Percentiles rank a stretch among this genome's conserved stretches.
These are phyloP conservation scores for Capricornis sumatraensis DNA, from an alignment of 2,113 vertebrate genomes.

Conservation along the genomic window DNA sequence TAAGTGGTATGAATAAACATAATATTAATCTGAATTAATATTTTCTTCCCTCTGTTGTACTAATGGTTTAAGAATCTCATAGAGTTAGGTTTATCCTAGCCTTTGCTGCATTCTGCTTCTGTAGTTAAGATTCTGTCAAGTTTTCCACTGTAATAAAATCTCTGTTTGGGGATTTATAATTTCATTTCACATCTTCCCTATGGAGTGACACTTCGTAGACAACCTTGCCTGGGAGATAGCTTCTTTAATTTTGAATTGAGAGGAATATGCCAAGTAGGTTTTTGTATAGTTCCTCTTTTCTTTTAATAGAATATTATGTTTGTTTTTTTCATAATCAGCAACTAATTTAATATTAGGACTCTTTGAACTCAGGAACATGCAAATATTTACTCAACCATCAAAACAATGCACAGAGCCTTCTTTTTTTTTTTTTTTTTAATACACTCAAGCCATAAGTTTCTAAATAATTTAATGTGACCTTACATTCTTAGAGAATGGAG, in stretches of 20 bases:
- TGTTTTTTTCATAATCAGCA: constrained; percentile 13
- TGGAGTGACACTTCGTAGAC: constrained; percentile 15
- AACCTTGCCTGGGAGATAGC: not conserved
- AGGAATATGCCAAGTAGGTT: not conserved
- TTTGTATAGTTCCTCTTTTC: not conserved
- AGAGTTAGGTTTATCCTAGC: not conserved
- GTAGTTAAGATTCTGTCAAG: constrained; percentile 18
- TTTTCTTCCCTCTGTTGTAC: not conserved
- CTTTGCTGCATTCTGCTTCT: not conserved
- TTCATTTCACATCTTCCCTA: constrained; percentile 29
- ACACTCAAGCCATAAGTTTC: not conserved
- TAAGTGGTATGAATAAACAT: not conserved
- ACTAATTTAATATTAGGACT: not conserved
- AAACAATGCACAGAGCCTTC: not conserved
- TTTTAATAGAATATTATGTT: constrained; percentile 20
- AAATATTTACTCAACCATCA: not conserved
- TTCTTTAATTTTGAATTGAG: constrained; percentile 51
- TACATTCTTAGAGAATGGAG: constrained; percentile 29
- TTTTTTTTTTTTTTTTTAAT: constrained; percentile 17
- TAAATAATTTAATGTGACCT: constrained; percentile 50
- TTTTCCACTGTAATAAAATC: constrained; percentile 33
- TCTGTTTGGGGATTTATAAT: constrained; percentile 44
- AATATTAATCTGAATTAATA: not conserved
- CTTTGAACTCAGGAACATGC: not conserved
- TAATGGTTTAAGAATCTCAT: not conserved